Evolutionary conservation across 2,797 vertebrate species (phyloP).

Genomic region (Tadarida brasiliensis): DNA sequence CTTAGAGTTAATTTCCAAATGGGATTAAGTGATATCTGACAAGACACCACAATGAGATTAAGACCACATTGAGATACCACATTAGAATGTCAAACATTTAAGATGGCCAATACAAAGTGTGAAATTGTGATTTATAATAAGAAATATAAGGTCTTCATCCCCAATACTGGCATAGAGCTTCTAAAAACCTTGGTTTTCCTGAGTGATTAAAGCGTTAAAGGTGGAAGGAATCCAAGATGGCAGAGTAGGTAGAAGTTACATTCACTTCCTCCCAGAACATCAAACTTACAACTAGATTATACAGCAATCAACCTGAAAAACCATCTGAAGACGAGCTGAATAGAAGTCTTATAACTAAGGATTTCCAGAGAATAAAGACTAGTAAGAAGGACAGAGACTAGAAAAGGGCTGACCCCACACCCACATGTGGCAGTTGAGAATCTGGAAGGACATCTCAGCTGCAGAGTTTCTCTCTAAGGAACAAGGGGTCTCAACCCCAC

Average conservation of each 20-base stretch:
- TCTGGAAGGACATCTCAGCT: not conserved
- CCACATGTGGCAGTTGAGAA: not conserved
- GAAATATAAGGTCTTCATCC: not conserved
- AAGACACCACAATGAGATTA: not conserved
- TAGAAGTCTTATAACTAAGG: not conserved
- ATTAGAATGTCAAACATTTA: not conserved
- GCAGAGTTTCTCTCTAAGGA: not conserved
- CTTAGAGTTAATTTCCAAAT: slow-evolving; percentile 15
- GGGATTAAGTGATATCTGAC: not conserved
- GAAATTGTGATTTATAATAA: not conserved
- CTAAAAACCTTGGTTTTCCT: not conserved
- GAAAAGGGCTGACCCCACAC: too few relatives aligned
- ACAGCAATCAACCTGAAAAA: not conserved
- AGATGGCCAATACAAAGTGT: not conserved
- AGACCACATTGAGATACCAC: not conserved
- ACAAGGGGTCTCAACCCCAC: not conserved
- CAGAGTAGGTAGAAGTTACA: not conserved
- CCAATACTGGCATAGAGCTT: not conserved
- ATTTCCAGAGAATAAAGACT: not conserved
- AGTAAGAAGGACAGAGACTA: not conserved
- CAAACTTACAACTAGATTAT: not conserved
- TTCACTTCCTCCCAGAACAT: not conserved
- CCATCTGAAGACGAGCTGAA: not conserved
- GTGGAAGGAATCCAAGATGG: not conserved
- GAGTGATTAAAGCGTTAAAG: not conserved